Conservation (phyloP, 2,797 vertebrate genomes). For the Pteronotus mesoamericanus region DNA sequence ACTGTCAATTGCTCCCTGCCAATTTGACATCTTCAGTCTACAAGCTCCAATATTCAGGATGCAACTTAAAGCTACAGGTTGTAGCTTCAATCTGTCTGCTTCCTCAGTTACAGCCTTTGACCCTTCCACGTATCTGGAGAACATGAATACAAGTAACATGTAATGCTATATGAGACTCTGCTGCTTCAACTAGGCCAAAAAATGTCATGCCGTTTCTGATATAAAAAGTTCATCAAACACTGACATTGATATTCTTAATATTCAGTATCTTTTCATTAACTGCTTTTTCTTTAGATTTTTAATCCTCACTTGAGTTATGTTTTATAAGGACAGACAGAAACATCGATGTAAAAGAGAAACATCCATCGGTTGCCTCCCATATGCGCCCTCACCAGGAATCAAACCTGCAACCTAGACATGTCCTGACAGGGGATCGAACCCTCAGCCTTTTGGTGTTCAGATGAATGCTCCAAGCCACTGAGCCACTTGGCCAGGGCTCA, state of each 20-base stretch:
- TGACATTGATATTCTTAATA: neutral
- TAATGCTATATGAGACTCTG: neutral
- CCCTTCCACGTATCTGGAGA: slow-evolving; percentile 90
- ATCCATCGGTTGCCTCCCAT: too few relatives aligned
- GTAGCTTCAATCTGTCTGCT: slow-evolving; percentile 83
- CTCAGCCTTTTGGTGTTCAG: too few relatives aligned
- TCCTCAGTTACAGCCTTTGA: slow-evolving; percentile 83
- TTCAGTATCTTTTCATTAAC: neutral
- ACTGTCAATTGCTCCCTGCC: slow-evolving; percentile 93
- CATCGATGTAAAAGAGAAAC: too few relatives aligned
- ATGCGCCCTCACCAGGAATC: too few relatives aligned
- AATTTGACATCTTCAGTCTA: slow-evolving; percentile 92
- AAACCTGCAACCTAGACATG: too few relatives aligned
- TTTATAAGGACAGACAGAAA: too few relatives aligned
- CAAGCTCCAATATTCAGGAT: slow-evolving; percentile 94
- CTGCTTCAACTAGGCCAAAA: neutral
- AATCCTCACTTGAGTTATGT: too few relatives aligned
- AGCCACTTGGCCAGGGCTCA: too few relatives aligned
- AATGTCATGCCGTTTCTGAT: neutral
- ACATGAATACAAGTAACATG: neutral
- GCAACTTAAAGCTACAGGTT: slow-evolving; percentile 89
- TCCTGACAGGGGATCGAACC: too few relatives aligned
- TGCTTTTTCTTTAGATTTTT: neutral
- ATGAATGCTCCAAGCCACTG: too few relatives aligned
- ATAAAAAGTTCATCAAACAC: neutral